Evolutionary conservation across 2,888 invertebrate species (phyloP), one percentile per base, ranked within the genome.

Genomic region (Meloe dianella): DNA sequence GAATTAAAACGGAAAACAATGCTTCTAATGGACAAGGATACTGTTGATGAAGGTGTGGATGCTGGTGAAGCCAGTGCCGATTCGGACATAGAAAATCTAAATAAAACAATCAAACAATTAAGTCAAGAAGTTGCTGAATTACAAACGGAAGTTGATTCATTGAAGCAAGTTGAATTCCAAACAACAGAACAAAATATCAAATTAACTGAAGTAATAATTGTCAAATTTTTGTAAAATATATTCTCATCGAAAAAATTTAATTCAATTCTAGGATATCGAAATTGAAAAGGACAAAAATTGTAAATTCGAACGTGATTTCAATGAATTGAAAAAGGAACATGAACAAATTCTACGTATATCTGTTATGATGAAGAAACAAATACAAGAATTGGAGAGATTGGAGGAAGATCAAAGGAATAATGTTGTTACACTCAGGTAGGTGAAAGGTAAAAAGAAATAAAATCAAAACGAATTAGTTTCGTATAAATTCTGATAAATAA

Each of bases 1-100:
- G 89, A 89, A 77, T 81, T 92, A 61, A 91, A 92, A 81, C 83
- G 92, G 17, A 86, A 88, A 71, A 92, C 91, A 70, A 87, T 90
- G 1, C 87, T 88, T 30, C 82, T 92, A 41, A 79, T 89, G 66
- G 90, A 90, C 71, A 87, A 87, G 57, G 85, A 86, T 71, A 81
- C 85, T 63, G 82, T 89, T n/a, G 89, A 90, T n/a, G 84, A 85
- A 69, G 83, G 84, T 27, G 82, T 83, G 3, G 83, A 84, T 68
- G 80, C 81, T 2, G 79, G 80, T 7, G 87, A 87, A 73, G 78
- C 85, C 0, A 86, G 86, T 71, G 85, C 85, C 62, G 88, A 89
- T 69, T 86, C 87, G 30, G 91, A 91, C 74, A 85, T 91, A 65
- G 91, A 91, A 72, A 90, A 91, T 80, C 84, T 91, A 6, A 87